A percentile compares a stretch with the other conserved stretches of the same genome.
phyloP scores from a whole-genome alignment of 30 jellyfish, hydroid and myxozoan species.

The Aurelia sp. region DNA sequence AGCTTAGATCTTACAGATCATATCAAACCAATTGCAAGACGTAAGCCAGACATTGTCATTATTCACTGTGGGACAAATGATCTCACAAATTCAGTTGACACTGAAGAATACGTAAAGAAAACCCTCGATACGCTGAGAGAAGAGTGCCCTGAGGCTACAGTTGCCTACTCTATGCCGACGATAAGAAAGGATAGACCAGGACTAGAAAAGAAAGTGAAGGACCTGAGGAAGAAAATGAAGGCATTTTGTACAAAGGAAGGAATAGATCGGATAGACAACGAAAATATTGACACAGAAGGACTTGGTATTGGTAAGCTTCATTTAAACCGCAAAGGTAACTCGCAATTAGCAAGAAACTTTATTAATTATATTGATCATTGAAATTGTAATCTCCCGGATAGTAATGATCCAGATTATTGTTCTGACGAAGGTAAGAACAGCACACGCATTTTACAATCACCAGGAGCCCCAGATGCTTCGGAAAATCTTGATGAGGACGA shows the following conservation, averaged over 20 bases:
- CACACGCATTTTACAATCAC: too few relatives aligned
- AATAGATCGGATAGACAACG: constrained; percentile 15
- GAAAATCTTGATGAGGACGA: too few relatives aligned
- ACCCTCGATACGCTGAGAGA: background rate
- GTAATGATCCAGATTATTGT: too few relatives aligned
- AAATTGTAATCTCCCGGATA: background rate
- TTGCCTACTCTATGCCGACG: background rate
- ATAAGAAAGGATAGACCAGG: constrained; percentile 18
- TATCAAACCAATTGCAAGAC: constrained; percentile 12
- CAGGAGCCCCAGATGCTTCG: too few relatives aligned
- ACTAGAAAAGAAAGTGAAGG: constrained; percentile 12
- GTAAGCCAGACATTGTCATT: background rate
- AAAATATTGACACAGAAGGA: constrained; percentile 5
- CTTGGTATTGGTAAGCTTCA: constrained; percentile 13
- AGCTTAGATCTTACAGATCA: constrained; percentile 20
- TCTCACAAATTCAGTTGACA: constrained; percentile 5
- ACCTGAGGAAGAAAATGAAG: constrained; percentile 2
- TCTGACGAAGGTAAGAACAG: too few relatives aligned
- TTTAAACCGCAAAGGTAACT: constrained; percentile 49
- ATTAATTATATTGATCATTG: constrained; percentile 10
- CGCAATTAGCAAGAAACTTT: constrained; percentile 45
- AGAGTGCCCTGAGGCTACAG: constrained; percentile 18
- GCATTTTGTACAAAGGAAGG: background rate
- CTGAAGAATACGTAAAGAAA: constrained; percentile 8
- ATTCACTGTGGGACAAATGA: constrained; percentile 30